Conservation (phyloP, 2,797 vertebrate genomes). For the Onychomys leucogaster region DNA sequence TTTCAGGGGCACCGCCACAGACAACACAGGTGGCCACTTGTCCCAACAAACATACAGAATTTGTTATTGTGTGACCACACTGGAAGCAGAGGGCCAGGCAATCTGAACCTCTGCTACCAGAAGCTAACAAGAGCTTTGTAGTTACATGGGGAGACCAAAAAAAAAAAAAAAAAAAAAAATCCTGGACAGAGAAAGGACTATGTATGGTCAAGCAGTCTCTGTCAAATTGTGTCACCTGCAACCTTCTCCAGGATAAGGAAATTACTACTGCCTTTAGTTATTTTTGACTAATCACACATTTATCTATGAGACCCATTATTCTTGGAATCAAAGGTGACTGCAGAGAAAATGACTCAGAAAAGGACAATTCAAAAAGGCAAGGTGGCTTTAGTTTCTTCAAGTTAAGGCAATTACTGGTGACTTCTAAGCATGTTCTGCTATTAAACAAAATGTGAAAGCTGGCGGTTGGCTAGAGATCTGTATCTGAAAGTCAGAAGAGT, state of each 20-base stretch:
- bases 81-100: not conserved
- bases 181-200: not conserved
- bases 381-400: not conserved
- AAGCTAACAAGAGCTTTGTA: not conserved
- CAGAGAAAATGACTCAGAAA: not conserved
- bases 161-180: too few relatives aligned
- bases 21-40: not conserved
- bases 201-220: not conserved
- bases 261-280: not conserved
- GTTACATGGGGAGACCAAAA: not conserved
- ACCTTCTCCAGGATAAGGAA: not conserved
- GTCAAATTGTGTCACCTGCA: not conserved
- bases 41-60: not conserved
- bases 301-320: not conserved
- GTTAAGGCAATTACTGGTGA: not conserved
- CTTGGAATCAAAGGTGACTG: not conserved
- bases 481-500: not conserved
- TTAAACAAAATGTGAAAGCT: not conserved
- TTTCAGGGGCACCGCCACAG: not conserved
- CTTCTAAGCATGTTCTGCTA: not conserved
- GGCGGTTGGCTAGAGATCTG: not conserved
- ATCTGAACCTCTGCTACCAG: not conserved
- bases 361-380: not conserved
- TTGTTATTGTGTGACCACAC: not conserved
- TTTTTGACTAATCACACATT: not conserved